These are phyloP conservation scores for Lamellibrachia satsuma DNA, from an alignment of 2,888 invertebrate genomes.

Conservation along the genomic window DNA sequence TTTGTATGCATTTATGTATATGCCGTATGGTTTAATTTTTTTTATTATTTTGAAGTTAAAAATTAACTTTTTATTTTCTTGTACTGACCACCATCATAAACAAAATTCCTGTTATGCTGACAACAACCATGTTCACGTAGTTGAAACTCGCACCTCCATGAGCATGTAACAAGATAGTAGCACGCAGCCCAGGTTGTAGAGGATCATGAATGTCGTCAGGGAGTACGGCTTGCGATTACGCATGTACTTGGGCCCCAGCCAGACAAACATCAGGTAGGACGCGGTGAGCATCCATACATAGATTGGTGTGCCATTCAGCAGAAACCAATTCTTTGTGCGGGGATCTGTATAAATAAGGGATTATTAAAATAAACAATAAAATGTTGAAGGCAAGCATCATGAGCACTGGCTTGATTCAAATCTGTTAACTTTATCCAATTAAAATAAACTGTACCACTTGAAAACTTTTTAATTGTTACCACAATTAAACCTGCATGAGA, in stretches of 20 bases:
- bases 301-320: constrained; percentile 56
- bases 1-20: too few relatives aligned
- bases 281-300: constrained; percentile 58
- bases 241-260: constrained; percentile 85
- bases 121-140: background rate
- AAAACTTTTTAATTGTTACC: background rate
- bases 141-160: constrained; percentile 72
- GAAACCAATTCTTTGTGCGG: constrained; percentile 58
- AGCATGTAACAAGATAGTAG: constrained; percentile 85
- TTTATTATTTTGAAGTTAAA: too few relatives aligned
- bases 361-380: constrained; percentile 22
- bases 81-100: too few relatives aligned
- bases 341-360: constrained; percentile 53
- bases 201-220: constrained; percentile 79
- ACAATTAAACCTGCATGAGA: background rate
- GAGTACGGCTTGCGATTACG: constrained; percentile 79
- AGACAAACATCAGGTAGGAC: constrained; percentile 69
- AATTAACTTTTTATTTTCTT: too few relatives aligned
- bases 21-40: too few relatives aligned
- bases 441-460: background rate
- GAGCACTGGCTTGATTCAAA: background rate
- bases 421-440: background rate
- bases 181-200: constrained; percentile 87
- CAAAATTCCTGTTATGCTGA: too few relatives aligned
- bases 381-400: background rate